A percentile compares a stretch with the other conserved stretches of the same genome.
These are phyloP conservation scores for Bungarus multicinctus DNA, from an alignment of 2,113 vertebrate species.

Conservation along the genomic window DNA sequence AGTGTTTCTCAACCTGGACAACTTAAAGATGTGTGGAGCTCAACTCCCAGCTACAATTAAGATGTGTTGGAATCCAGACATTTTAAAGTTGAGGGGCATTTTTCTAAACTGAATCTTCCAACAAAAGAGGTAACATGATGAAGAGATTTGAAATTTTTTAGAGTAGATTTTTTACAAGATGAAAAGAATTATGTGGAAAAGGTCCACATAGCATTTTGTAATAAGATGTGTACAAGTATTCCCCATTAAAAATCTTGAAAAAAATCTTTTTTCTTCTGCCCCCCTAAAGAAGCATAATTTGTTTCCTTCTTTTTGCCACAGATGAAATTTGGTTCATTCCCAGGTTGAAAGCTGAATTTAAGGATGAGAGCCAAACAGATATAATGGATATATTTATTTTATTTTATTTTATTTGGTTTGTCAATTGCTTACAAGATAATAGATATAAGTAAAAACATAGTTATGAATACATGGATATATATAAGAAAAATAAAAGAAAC, in stretches of 20 bases:
- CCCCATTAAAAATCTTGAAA: neutral
- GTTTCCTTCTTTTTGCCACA: neutral
- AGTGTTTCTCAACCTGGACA: neutral
- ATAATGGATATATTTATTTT: too few species aligned
- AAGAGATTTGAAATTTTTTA: neutral
- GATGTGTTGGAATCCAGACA: neutral
- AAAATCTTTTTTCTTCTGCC: neutral
- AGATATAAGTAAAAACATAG: too few species aligned
- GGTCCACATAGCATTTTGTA: neutral
- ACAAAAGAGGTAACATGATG: neutral
- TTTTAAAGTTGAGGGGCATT: neutral
- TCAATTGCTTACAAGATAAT: too few species aligned
- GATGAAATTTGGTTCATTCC: neutral
- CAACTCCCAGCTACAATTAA: neutral
- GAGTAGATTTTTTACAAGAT: neutral
- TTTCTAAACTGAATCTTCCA: neutral
- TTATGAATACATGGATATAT: too few species aligned
- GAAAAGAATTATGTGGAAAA: neutral
- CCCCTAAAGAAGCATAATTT: neutral
- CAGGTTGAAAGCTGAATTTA: neutral
- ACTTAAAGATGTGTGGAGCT: neutral
- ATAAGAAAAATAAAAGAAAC: too few species aligned
- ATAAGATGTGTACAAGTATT: neutral
- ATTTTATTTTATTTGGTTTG: too few species aligned
- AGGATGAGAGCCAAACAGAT: neutral